These are phyloP conservation scores for Thripadectes ignobilis DNA, from an alignment of 2,797 vertebrate genomes.

Conservation along the genomic window DNA sequence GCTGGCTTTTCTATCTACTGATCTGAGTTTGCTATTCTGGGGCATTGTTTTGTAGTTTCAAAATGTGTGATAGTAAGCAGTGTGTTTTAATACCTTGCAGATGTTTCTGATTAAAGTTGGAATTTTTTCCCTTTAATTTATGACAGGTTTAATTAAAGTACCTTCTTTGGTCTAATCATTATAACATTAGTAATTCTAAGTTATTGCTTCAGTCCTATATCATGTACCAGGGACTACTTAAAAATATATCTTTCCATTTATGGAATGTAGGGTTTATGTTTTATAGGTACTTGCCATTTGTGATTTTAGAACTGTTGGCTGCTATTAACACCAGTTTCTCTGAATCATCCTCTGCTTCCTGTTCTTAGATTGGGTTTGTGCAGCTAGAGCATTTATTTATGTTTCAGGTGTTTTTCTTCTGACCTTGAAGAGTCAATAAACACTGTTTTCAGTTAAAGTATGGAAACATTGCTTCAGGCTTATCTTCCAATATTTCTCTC, in stretches of 20 bases:
- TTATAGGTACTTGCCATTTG: neutral
- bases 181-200: neutral
- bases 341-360: neutral
- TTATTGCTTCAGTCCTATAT: neutral
- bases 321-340: neutral
- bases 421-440: neutral
- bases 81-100: neutral
- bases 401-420: conserved; percentile 1
- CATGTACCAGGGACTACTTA: neutral
- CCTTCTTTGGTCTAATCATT: neutral
- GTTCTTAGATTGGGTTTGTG: neutral
- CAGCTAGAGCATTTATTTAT: neutral
- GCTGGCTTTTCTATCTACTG: neutral
- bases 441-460: neutral
- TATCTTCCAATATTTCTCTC: neutral
- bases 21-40: neutral
- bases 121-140: neutral
- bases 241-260: neutral
- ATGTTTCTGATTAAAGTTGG: neutral
- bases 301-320: neutral
- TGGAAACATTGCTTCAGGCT: neutral
- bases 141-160: neutral
- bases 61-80: neutral
- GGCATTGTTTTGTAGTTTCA: neutral
- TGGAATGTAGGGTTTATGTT: neutral